Conservation (phyloP, 64 coral and sea anemone genomes). For the Catalaphyllia jardinei region DNA sequence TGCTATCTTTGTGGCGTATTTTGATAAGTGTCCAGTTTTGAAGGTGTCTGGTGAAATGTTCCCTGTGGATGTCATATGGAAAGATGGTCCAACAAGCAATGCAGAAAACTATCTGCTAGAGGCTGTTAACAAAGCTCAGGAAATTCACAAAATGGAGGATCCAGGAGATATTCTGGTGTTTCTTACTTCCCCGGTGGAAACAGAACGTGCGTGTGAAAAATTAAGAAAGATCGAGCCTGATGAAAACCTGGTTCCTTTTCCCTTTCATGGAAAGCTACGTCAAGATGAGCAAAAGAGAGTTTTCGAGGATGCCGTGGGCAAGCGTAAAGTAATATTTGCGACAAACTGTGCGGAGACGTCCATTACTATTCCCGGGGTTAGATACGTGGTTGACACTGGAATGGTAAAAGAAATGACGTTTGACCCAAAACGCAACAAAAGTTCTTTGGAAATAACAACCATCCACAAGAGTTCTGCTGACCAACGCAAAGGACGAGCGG, state of each 20-base stretch:
- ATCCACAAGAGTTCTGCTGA: conserved; percentile 89
- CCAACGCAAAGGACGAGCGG: conserved; percentile 86
- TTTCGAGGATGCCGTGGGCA: conserved; percentile 41
- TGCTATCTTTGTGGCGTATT: conserved; percentile 72
- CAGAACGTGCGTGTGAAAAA: conserved; percentile 69
- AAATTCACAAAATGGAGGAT: conserved; percentile 65
- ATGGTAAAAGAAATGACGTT: conserved; percentile 86
- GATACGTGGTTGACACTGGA: conserved; percentile 83
- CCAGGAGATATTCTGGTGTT: conserved; percentile 86
- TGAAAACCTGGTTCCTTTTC: conserved; percentile 58
- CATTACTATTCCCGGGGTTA: conserved; percentile 83
- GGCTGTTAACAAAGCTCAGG: conserved; percentile 49
- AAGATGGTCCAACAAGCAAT: conserved; percentile 2
- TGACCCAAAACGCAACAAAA: conserved; percentile 79
- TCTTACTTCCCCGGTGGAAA: conserved; percentile 82
- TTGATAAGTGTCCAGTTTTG: conserved; percentile 64
- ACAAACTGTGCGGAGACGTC: conserved; percentile 94
- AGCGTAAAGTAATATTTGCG: conserved; percentile 86
- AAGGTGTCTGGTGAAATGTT: conserved; percentile 85
- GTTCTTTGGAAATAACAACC: conserved; percentile 67
- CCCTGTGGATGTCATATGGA: conserved; percentile 81
- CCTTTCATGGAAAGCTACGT: conserved; percentile 85
- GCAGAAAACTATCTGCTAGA: conserved; percentile 57
- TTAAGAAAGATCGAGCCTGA: conserved; percentile 19
- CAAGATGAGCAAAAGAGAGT: conserved; percentile 86